Base-by-base conservation (phyloP, 2,888 invertebrate genomes). In the Drosophila phalerata region DNA sequence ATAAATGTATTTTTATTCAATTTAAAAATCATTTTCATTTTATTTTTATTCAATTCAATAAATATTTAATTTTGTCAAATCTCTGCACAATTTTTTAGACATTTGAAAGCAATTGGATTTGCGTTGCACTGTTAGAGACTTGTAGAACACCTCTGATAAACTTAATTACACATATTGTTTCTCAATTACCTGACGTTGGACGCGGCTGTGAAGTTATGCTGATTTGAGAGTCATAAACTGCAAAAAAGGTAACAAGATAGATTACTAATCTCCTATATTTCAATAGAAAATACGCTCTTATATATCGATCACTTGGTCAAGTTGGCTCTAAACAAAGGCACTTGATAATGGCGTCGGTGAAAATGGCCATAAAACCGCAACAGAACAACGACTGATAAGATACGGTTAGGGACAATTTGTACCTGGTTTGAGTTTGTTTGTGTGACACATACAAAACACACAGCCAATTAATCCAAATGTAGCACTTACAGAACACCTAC, bases 171-270 rank as follows among this genome's bases (percentile, higher is more conserved):
- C 25, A 10, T 5, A 5, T 30, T 30, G 30, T 15, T 11, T 28
- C 5, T 2, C 0, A 48, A 48, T 67, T 67, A 86, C 85, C 79
- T 51, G 67, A 42, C 6, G 57, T 63, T 11, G 67, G 69, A 25
- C 86, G 77, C 3, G 90, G 91, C 55, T 91, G 90, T 48, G 92
- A 85, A 8, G 91, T 92, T 69, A 92, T 92, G 66, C 83, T 89
- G 17, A 89, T 77, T 28, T 89, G 90, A 3, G 88, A 89, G 69
- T 88, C 89, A 5, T 82, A 90, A 74, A 92, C 92, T 92, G 68
- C 0, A 87, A 78, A 5, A 3, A 60, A 68, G 32, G 9, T 17
- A n/a, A 42, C 25, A 22, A 15, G 30, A 19, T n/a, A 43, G 19
- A 47, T 57, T 37, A 5, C 25, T 13, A 45, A 34, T 47, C 43